phyloP scores from a whole-genome alignment of 2,797 vertebrate species.

The Borostomias antarcticus region DNA sequence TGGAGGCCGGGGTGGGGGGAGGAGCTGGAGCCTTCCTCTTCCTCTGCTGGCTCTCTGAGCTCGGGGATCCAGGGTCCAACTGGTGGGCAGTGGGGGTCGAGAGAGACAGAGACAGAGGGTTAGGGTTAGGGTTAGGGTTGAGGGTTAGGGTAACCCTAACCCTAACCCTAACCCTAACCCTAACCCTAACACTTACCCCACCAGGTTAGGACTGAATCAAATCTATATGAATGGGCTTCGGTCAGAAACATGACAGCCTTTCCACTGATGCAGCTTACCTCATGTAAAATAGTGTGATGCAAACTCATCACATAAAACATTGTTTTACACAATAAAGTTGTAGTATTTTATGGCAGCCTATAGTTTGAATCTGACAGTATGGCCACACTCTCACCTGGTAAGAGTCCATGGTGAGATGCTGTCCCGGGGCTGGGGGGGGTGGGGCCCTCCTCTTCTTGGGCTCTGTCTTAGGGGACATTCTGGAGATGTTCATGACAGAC shows the following conservation, averaged over 20 bases:
- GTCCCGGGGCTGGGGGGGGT: slow-evolving; percentile 70
- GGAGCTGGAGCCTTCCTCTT: slow-evolving; percentile 90
- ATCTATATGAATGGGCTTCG: no score
- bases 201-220: no score
- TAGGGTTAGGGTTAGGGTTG: slow-evolving; percentile 23
- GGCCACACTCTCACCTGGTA: slow-evolving; percentile 85
- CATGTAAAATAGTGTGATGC: no score
- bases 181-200: no score
- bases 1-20: slow-evolving; percentile 73
- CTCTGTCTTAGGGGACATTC: slow-evolving; percentile 78
- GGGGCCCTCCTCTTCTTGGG: slow-evolving; percentile 91
- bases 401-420: slow-evolving; percentile 37
- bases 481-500: slow-evolving; percentile 85
- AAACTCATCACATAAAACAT: no score
- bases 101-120: slow-evolving; percentile 28
- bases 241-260: no score
- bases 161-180: no score
- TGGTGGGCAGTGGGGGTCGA: slow-evolving; percentile 50
- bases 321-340: no score
- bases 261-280: no score
- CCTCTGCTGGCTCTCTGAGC: slow-evolving; percentile 81
- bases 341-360: no score
- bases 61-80: slow-evolving; percentile 75
- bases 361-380: no score
- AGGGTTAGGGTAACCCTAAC: no score